Base-by-base conservation (phyloP, 92 coral and sea anemone species). In the Porites divaricata region DNA sequence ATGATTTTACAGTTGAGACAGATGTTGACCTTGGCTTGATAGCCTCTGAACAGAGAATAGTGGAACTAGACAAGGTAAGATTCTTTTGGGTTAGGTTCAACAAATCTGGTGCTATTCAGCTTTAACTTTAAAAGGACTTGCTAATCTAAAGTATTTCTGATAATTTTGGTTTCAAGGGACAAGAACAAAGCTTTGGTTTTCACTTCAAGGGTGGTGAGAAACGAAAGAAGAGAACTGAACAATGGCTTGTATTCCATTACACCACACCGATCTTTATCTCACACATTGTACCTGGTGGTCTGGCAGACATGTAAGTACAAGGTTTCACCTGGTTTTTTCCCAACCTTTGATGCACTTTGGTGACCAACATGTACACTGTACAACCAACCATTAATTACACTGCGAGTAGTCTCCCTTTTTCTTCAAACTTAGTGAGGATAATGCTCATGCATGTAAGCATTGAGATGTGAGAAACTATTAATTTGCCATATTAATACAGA, bases 201-300 rank as follows among this genome's bases (percentile, higher is more conserved):
- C 90, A 84, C 50, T 88, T 97, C 79, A 97, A 93, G 77, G 99
- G 99, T 12, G 99, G 99, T 24, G 91, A 95, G 78, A 97, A 89
- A 81, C 88, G 86, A 67, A 92, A 86, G 51, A 83, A 90, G 41
- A 91, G 89, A 84, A 95, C 88, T 76, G 88, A 91, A 17, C 90
- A 97, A n/a, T 97, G 90, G 91, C 73, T 96, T 71, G 91, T 82
- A 19, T 89, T 84, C 58, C 85, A 89, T 88, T 93, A 95, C 77
- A 95, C 81, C 69, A 84, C 95, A 2, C 99, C 99, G 23, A 87
- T 95, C 8, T 97, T 97, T 51, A 85, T 97, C 28, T 89, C 98
- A 0, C 88, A 91, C 73, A 88, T 95, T 52, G 88, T 80, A 35
- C 88, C 91, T 10, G 94, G 91, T 16, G 92, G 97, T 23, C 77